A percentile compares a stretch with the other conserved stretches of the same genome.
Conservation (phyloP, 2,888 invertebrate species). For the Synanthedon myopaeformis region DNA sequence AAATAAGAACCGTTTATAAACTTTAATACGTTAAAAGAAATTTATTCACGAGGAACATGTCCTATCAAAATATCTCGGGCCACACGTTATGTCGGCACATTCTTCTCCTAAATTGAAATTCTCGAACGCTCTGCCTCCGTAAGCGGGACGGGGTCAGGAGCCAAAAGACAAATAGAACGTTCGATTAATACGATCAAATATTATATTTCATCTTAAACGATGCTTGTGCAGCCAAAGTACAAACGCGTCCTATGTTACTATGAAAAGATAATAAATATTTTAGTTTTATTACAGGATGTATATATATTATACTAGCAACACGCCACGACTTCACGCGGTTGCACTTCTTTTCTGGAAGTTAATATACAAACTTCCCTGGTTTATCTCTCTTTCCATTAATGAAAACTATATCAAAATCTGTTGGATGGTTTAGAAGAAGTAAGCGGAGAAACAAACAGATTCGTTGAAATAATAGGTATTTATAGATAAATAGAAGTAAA, state of each 20-base stretch:
- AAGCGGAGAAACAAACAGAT: no score
- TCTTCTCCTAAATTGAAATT: constrained; percentile 73
- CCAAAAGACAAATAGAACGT: constrained; percentile 67
- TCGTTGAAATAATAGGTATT: no score
- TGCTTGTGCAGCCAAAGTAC: no score
- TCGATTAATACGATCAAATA: constrained; percentile 63
- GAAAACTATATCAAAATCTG: no score
- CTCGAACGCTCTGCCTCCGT: constrained; percentile 63
- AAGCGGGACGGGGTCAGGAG: constrained; percentile 56
- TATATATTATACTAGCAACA: no score
- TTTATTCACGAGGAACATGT: constrained; percentile 69
- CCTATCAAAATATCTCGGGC: constrained; percentile 71
- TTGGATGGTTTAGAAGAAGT: no score
- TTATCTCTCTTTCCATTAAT: no score
- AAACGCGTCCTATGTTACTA: no score
- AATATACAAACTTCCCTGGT: no score
- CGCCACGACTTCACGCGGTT: no score
- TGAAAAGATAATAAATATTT: neutral
- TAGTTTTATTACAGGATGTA: neutral
- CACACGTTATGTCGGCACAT: constrained; percentile 71
- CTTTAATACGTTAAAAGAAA: constrained; percentile 66
- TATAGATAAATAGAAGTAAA: no score
- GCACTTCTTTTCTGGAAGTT: no score
- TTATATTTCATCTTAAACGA: constrained; percentile 32
- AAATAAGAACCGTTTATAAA: constrained; percentile 55